Base-by-base conservation (phyloP, 2,888 invertebrate species). In the Mesorhabditis spiculigera region DNA sequence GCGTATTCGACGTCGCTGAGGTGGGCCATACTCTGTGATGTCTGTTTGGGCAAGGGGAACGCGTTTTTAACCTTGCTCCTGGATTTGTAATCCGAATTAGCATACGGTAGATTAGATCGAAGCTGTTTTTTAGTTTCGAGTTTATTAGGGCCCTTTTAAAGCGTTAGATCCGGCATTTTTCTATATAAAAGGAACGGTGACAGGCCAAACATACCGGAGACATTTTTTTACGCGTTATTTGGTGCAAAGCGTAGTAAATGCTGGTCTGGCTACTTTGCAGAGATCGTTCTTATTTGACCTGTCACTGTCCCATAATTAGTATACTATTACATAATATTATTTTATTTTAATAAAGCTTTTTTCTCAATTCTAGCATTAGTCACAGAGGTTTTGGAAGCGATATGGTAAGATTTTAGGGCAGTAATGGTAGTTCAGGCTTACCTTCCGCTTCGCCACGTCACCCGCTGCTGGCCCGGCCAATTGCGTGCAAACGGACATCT, bases 1-100 rank as follows among this genome's bases (percentile, higher is more conserved):
- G 73, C 67, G 5, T 74, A 73, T 58, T 74, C 74, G 3, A 71
- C 62, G 43, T 68, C 71, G 3, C 65, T 50, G 10, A 50, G n/a
- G n/a, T 50, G 58, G 58, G n/a, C 58, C 58, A 50, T 50, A n/a
- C 58, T 50, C 58, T 50, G 58, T 50, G 58, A 50, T 50, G 58
- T 13, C 58, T 50, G 58, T 2, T 13, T 50, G n/a, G n/a, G 58
- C 8, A 50, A 50, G n/a, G n/a, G n/a, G 58, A 50, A 28, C 28
- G 28, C 28, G 28, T 28, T 28, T 28, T 28, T 28, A 1, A 3
- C 28, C 28, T 28, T 28, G n/a, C 28, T 28, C 28, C 3, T 28
- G 28, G 28, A 3, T 28, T 28, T 28, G 28, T 1, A 28, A 28
- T 28, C 28, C 28, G 28, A 28, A 28, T 28, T 28, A 28, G 1